Conservation (phyloP, 1,140 invertebrate species). For the Neuroterus valhalla region DNA sequence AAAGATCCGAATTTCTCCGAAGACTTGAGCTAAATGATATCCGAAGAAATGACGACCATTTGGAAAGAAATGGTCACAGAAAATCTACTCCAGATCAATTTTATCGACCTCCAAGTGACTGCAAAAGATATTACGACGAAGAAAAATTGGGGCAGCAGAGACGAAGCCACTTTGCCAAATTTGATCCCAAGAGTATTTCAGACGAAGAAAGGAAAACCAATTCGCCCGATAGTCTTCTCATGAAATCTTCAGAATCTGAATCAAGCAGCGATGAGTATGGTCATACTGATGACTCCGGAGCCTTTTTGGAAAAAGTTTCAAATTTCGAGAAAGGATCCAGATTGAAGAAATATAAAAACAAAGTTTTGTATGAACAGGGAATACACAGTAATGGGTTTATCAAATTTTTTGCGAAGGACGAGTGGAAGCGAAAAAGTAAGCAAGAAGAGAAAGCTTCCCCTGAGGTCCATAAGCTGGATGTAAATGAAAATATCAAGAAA, state of each 20-base stretch:
- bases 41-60: constrained; percentile 43
- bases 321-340: constrained; percentile 55
- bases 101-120: constrained; percentile 29
- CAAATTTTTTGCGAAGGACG: constrained; percentile 69
- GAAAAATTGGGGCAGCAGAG: constrained; percentile 36
- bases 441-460: constrained; percentile 36
- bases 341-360: constrained; percentile 45
- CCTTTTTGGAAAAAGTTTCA: constrained; percentile 67
- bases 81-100: constrained; percentile 39
- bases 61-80: constrained; percentile 38
- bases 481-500: constrained; percentile 62
- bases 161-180: constrained; percentile 40
- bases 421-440: constrained; percentile 40
- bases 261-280: constrained; percentile 71
- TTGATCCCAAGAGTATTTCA: constrained; percentile 59
- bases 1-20: constrained; percentile 67
- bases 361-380: constrained; percentile 42
- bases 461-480: constrained; percentile 52
- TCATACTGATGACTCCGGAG: constrained; percentile 71
- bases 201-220: constrained; percentile 72
- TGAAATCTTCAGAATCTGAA: constrained; percentile 71
- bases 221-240: constrained; percentile 70
- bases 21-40: constrained; percentile 53
- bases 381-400: constrained; percentile 63
- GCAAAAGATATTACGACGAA: constrained; percentile 37